Percentiles rank a stretch among this genome's conserved stretches.
phyloP scores from a whole-genome alignment of 2,113 vertebrate genomes.

The Xerus inauris region DNA sequence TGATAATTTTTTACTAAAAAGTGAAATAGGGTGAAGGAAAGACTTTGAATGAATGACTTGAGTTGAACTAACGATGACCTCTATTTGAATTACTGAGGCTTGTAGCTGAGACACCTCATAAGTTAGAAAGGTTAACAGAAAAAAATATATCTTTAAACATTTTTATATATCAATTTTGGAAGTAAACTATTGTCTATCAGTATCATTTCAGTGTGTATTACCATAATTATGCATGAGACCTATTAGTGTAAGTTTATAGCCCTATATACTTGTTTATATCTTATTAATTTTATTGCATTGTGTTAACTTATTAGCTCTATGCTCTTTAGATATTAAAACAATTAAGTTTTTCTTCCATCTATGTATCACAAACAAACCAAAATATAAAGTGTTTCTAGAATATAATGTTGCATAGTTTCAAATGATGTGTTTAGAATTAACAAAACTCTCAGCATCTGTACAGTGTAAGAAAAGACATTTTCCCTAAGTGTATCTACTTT shows the following conservation, averaged over 20 bases:
- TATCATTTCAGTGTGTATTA: neutral
- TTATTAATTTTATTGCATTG: conserved; percentile 12
- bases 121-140: neutral
- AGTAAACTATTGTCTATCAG: neutral
- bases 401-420: neutral
- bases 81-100: neutral
- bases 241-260: neutral
- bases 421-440: neutral
- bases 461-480: neutral
- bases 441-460: neutral
- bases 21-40: neutral
- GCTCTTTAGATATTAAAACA: conserved; percentile 42
- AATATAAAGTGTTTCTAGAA: neutral
- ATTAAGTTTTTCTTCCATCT: conserved; percentile 14
- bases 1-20: neutral
- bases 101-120: neutral
- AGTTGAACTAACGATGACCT: neutral
- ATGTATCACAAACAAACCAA: neutral
- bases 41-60: neutral
- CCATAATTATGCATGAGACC: conserved; percentile 34
- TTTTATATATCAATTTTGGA: conserved; percentile 19
- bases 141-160: neutral
- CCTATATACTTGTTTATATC: neutral
- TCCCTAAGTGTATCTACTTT: neutral
- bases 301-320: neutral